Conservation (phyloP, 2,888 invertebrate species). For the Campaea margaritaria region DNA sequence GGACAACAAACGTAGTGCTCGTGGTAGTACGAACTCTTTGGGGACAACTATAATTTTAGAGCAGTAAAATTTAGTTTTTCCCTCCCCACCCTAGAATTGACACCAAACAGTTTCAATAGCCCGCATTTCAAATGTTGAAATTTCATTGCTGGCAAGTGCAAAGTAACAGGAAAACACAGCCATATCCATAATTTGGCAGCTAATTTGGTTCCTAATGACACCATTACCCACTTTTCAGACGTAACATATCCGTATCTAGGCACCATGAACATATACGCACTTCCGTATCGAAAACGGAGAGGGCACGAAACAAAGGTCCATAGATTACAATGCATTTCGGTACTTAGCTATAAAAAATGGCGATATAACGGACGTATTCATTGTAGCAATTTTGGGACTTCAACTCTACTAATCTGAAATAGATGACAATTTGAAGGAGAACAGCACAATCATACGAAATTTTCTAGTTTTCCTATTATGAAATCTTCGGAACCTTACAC, state of each 20-base stretch:
- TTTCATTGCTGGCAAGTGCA: slow-evolving; percentile 10
- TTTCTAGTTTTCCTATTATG: not conserved
- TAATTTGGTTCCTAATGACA: slow-evolving; percentile 43
- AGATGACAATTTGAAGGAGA: not conserved
- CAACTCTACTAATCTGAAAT: not conserved
- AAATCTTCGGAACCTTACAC: too few species aligned
- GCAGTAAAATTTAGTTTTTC: too few species aligned
- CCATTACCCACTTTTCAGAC: slow-evolving; percentile 45
- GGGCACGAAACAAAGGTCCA: slow-evolving; percentile 62
- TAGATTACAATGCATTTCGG: slow-evolving; percentile 53
- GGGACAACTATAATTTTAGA: too few species aligned
- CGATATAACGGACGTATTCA: slow-evolving; percentile 9
- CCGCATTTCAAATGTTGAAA: slow-evolving; percentile 2
- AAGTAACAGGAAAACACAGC: slow-evolving; percentile 24
- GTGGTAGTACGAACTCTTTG: too few species aligned
- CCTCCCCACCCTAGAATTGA: too few species aligned
- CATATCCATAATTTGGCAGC: slow-evolving; percentile 26
- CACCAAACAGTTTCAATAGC: too few species aligned
- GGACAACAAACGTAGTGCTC: too few species aligned
- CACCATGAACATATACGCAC: slow-evolving; percentile 44
- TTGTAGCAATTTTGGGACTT: not conserved
- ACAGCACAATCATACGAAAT: too few species aligned
- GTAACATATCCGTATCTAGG: slow-evolving; percentile 30
- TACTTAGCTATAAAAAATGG: slow-evolving; percentile 42
- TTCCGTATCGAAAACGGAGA: slow-evolving; percentile 59